Conservation (phyloP, 2,888 invertebrate species). For the Pocota personata region DNA sequence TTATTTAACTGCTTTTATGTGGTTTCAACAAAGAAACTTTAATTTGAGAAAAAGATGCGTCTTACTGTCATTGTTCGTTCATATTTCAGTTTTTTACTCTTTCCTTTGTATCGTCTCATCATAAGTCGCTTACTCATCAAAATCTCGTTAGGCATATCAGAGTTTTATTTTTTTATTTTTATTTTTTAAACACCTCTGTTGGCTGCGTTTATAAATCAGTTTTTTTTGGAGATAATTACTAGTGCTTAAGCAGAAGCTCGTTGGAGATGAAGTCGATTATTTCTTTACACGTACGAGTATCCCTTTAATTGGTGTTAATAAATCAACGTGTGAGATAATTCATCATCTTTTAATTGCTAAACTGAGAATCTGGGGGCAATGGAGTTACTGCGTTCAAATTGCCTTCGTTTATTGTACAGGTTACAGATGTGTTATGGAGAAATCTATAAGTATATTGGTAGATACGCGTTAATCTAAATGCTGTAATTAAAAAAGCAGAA, state of each 20-base stretch:
- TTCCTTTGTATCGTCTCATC: background rate
- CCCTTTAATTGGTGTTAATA: conserved; percentile 52
- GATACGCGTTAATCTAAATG: too few relatives aligned
- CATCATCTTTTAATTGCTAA: conserved; percentile 49
- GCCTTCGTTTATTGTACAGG: too few relatives aligned
- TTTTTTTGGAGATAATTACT: conserved; percentile 53
- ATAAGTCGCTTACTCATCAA: conserved; percentile 51
- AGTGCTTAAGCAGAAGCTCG: conserved; percentile 34
- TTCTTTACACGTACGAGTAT: conserved; percentile 19
- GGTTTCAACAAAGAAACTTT: background rate
- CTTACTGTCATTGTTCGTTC: conserved; percentile 18
- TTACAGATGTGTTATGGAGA: too few relatives aligned
- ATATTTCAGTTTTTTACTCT: background rate
- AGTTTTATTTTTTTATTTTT: conserved; percentile 38
- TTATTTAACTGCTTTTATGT: background rate
- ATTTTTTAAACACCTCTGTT: conserved; percentile 44
- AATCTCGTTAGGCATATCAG: conserved; percentile 58
- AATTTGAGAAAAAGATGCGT: background rate
- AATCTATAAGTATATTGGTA: too few relatives aligned
- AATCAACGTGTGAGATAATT: conserved; percentile 54
- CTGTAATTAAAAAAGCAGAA: too few relatives aligned
- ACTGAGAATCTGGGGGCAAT: background rate
- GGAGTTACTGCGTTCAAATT: background rate
- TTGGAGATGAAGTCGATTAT: conserved; percentile 10
- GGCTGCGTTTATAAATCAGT: conserved; percentile 46